phyloP scores from a whole-genome alignment of 2,797 vertebrate genomes.

The Myotis planiceps region DNA sequence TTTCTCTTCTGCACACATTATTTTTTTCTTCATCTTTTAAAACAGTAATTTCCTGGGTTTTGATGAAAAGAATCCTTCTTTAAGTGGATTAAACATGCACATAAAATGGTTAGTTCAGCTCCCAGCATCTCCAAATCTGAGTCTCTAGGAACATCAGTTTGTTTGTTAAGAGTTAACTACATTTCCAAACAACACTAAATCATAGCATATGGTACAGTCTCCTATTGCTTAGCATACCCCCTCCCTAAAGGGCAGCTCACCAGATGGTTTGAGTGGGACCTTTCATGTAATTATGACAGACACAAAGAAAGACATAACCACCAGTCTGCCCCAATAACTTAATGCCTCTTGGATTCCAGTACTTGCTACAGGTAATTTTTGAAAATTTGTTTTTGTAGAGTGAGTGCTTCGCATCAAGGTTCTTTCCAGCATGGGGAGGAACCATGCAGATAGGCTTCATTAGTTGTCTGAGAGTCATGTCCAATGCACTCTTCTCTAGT shows the following conservation, averaged over 20 bases:
- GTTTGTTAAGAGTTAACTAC: slow-evolving; percentile 65
- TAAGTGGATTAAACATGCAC: neutral
- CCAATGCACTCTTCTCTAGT: neutral
- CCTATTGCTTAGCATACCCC: slow-evolving; percentile 71
- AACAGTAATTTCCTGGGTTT: slow-evolving; percentile 9
- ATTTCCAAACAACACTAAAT: slow-evolving; percentile 45
- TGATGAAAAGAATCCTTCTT: neutral
- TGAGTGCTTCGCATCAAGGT: neutral
- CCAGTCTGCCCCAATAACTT: neutral
- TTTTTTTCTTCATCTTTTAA: neutral
- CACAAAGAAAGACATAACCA: slow-evolving; percentile 70
- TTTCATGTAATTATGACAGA: slow-evolving; percentile 64
- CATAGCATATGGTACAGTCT: slow-evolving; percentile 70
- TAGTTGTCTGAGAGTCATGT: neutral
- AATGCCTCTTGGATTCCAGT: slow-evolving; percentile 3
- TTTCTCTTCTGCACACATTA: neutral
- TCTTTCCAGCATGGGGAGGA: neutral
- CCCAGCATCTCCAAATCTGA: neutral
- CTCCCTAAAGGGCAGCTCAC: slow-evolving; percentile 69
- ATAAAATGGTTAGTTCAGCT: neutral
- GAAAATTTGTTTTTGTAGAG: neutral
- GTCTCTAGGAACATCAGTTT: neutral
- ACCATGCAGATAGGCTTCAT: neutral
- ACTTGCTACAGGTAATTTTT: slow-evolving; percentile 27
- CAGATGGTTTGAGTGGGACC: slow-evolving; percentile 73